phyloP scores from a whole-genome alignment of 2,113 vertebrate species.

The Syrrhaptes paradoxus region DNA sequence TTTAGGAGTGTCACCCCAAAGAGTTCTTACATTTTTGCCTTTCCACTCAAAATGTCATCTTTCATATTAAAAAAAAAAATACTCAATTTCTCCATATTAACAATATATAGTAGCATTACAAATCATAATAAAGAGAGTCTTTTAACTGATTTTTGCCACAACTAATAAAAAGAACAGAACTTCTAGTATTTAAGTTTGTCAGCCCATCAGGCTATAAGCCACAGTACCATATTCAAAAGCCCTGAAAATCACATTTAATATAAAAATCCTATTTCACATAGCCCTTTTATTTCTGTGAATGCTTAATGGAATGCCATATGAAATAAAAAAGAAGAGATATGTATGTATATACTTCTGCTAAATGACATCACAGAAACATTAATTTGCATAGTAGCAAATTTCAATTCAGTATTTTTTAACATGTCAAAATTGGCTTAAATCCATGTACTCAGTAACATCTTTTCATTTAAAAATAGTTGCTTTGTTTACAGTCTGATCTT shows the following conservation, averaged over 20 bases:
- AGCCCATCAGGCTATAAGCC: neutral
- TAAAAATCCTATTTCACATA: neutral
- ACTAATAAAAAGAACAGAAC: neutral
- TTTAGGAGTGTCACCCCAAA: neutral
- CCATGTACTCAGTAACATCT: constrained; percentile 11
- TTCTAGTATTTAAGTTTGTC: neutral
- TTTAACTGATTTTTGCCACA: neutral
- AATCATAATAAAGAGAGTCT: neutral
- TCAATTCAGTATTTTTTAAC: neutral
- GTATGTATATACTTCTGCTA: neutral
- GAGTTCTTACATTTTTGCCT: neutral
- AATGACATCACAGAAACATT: neutral
- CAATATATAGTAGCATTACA: neutral
- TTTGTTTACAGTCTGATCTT: constrained; percentile 52
- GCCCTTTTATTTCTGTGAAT: neutral
- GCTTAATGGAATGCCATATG: neutral
- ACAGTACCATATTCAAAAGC: neutral
- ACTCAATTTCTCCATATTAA: neutral
- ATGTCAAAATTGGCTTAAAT: constrained; percentile 28
- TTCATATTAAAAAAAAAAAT: neutral
- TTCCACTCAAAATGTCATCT: neutral
- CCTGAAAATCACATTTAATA: neutral
- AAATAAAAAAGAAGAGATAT: neutral
- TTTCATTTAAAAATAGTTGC: constrained; percentile 59
- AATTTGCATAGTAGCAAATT: neutral